Base-by-base conservation (phyloP, 2,797 vertebrate genomes). In the Myiothlypis coronata region DNA sequence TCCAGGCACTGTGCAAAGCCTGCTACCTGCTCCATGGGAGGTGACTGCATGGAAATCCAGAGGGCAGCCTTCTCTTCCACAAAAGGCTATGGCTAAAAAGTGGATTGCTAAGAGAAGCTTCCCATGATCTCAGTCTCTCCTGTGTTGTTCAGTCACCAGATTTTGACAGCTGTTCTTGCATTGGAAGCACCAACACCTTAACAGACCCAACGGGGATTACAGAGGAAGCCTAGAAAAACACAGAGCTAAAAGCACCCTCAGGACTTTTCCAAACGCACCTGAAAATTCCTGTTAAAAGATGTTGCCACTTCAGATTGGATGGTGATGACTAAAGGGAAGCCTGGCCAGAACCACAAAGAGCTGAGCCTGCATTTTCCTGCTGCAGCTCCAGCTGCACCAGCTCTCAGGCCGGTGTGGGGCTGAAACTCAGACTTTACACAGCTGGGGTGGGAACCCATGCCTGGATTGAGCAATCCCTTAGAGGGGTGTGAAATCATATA, bases 311-410 rank as follows among this genome's bases (percentile, higher is more conserved):
- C 35, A 90, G 23, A 82, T 52, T 86, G 85, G 55, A 59, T 52
- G n/a, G 90, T 78, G 83, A 75, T 94, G 90, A 91, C 35, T 71
- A 77, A 79, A 67, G 46, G 64, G 30, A 82, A 70, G 50, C 22
- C 56, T n/a, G 37, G 35, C 50, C 70, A 85, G 89, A 82, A 57
- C 27, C 32, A 59, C 75, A 46, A 46, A 87, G 35, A 39, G 57
- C 79, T 78, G 79, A 92, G 39, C 41, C 83, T 55, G 61, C 72
- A 27, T 30, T 47, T 70, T 91, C 46, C 65, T 83, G 65, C 61
- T 17, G 75, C 56, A 86, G 61, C 43, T 57, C 28, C 44, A 18
- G 43, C 50, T 85, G 60, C 61, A 81, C 39, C 46, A 88, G 50
- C 47, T 91, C 83, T 47, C 0, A 0, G 39, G 46, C 50, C 27